Evolutionary conservation across 2,113 vertebrate species (phyloP).

Genomic region (Helogale parvula): DNA sequence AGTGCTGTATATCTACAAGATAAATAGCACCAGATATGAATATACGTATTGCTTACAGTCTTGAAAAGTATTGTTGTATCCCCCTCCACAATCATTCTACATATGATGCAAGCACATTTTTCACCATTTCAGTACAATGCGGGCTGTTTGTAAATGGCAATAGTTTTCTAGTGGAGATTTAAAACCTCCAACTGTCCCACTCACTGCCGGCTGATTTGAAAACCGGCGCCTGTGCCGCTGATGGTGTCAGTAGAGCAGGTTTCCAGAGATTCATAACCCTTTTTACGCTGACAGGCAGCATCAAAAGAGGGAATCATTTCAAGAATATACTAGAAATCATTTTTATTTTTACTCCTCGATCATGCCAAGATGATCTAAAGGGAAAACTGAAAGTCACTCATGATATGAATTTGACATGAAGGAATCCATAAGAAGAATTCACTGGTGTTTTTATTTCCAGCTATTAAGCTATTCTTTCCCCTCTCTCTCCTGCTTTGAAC

Average conservation of each 20-base stretch:
- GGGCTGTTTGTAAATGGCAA: constrained; percentile 84
- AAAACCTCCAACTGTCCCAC: constrained; percentile 74
- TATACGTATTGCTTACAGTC: constrained; percentile 86
- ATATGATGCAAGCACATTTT: constrained; percentile 85
- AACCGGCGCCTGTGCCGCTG: constrained; percentile 63
- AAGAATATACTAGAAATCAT: constrained; percentile 79
- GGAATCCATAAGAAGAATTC: constrained; percentile 72
- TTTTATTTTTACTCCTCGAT: constrained; percentile 79
- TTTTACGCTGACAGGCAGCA: constrained; percentile 81
- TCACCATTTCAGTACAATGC: constrained; percentile 85
- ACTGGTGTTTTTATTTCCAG: constrained; percentile 73
- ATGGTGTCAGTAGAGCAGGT: constrained; percentile 74
- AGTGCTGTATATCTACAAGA: constrained; percentile 87
- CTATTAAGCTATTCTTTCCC: constrained; percentile 56
- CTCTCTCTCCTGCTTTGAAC: constrained; percentile 61
- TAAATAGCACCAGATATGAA: constrained; percentile 87
- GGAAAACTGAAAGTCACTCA: constrained; percentile 71
- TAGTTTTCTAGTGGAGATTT: constrained; percentile 84
- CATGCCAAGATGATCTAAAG: constrained; percentile 77
- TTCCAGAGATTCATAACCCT: constrained; percentile 81
- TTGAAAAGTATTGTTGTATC: constrained; percentile 87
- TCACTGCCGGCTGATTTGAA: constrained; percentile 74
- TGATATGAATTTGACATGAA: constrained; percentile 67
- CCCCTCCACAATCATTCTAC: constrained; percentile 86
- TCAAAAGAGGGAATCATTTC: constrained; percentile 78